Conservation (phyloP, 2,888 invertebrate species). For the Luffia ferchaultella region DNA sequence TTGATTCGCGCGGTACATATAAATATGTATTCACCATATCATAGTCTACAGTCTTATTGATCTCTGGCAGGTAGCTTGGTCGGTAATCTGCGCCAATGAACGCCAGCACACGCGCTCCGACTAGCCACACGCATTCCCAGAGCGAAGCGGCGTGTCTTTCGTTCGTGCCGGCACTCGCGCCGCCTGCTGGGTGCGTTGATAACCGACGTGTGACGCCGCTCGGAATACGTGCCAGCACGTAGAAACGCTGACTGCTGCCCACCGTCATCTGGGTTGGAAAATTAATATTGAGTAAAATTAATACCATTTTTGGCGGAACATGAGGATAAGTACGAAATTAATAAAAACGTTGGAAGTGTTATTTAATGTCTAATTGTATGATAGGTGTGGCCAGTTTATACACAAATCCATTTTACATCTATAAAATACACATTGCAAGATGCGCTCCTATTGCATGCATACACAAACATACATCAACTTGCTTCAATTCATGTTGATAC, state of each 20-base stretch:
- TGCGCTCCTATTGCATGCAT: no score
- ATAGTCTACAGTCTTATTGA: slow-evolving; percentile 63
- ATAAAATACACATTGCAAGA: no score
- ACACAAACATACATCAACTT: no score
- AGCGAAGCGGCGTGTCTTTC: slow-evolving; percentile 56
- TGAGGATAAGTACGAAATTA: no score
- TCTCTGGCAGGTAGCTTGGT: slow-evolving; percentile 67
- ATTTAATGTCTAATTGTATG: no score
- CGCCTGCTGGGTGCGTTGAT: slow-evolving; percentile 25
- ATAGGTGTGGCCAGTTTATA: no score
- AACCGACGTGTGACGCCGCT: slow-evolving; percentile 26
- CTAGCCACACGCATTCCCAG: slow-evolving; percentile 94
- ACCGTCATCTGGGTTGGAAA: slow-evolving; percentile 76
- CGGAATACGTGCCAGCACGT: slow-evolving; percentile 61
- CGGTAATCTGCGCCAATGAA: slow-evolving; percentile 70
- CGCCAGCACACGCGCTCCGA: slow-evolving; percentile 83
- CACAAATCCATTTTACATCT: no score
- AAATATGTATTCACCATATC: slow-evolving; percentile 76
- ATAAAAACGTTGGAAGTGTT: no score
- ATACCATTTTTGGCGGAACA: no score
- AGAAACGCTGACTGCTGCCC: slow-evolving; percentile 83
- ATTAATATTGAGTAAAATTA: no score
- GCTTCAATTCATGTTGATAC: no score
- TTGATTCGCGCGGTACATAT: no score
- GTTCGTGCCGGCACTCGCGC: slow-evolving; percentile 16